A percentile compares a stretch with the other conserved stretches of the same genome.
phyloP scores from a whole-genome alignment of 1,140 invertebrate genomes.

The Brachystomella parvula region DNA sequence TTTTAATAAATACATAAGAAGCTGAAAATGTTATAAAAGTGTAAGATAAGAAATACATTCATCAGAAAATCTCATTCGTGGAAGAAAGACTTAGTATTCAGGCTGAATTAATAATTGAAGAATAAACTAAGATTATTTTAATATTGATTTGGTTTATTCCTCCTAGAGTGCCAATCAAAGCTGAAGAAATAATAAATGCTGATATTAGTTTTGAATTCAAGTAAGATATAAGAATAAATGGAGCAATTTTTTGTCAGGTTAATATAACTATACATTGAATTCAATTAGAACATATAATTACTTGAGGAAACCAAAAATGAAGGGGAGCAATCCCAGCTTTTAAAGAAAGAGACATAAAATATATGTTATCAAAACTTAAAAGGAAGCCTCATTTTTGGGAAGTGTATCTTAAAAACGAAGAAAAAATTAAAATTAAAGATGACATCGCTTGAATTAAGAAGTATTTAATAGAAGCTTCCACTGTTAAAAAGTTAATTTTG shows the following conservation, averaged over 20 bases:
- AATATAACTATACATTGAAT: conserved; percentile 18
- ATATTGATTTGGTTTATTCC: conserved; percentile 31
- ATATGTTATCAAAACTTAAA: conserved; percentile 3
- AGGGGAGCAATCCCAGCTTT: conserved; percentile 28
- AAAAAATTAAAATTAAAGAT: conserved; percentile 27
- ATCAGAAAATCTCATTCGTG: conserved; percentile 7
- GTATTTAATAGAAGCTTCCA: conserved; percentile 28
- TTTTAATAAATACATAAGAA: conserved; percentile 14
- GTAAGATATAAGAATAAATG: conserved; percentile 20
- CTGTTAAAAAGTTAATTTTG: background rate
- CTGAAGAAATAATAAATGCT: conserved; percentile 15
- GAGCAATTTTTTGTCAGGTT: conserved; percentile 35
- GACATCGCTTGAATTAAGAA: conserved; percentile 31
- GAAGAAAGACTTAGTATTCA: conserved; percentile 25
- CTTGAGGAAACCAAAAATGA: conserved; percentile 33
- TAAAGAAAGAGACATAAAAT: conserved; percentile 14
- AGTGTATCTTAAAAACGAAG: conserved; percentile 2
- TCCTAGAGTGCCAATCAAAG: conserved; percentile 18
- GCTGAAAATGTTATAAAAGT: conserved; percentile 7
- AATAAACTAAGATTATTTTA: conserved; percentile 30
- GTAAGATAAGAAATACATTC: conserved; percentile 29
- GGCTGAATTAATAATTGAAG: conserved; percentile 29
- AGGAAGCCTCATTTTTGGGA: background rate
- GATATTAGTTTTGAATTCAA: conserved; percentile 9
- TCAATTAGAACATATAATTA: conserved; percentile 12